phyloP scores from a whole-genome alignment of 2,113 vertebrate species.

The Vimba vimba region DNA sequence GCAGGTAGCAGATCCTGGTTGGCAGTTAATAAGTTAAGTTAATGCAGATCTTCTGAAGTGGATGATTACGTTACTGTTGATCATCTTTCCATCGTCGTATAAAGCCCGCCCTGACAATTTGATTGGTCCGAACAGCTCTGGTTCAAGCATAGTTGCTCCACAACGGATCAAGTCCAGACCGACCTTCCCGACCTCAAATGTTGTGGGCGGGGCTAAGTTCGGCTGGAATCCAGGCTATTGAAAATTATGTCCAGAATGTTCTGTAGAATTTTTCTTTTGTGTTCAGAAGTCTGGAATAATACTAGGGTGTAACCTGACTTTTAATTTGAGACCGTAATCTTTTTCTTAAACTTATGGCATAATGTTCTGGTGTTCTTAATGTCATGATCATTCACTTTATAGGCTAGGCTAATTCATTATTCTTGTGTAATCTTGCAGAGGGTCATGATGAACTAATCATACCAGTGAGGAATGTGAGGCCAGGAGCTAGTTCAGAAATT shows the following conservation, averaged over 20 bases:
- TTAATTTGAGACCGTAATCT: background rate
- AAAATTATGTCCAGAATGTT: background rate
- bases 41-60: background rate
- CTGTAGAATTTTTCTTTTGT: background rate
- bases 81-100: too few relatives aligned
- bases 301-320: background rate
- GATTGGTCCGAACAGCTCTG: too few relatives aligned
- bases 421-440: background rate
- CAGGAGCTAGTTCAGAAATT: constrained; percentile 4
- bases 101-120: too few relatives aligned
- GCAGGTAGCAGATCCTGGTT: background rate
- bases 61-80: too few relatives aligned
- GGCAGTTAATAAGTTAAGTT: background rate
- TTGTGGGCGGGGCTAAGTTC: too few relatives aligned
- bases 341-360: background rate
- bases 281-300: too few relatives aligned
- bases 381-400: background rate
- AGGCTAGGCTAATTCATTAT: background rate
- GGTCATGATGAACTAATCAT: background rate
- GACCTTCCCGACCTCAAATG: too few relatives aligned
- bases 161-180: too few relatives aligned
- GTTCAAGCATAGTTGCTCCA: too few relatives aligned
- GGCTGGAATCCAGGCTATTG: too few relatives aligned
- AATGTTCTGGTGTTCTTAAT: background rate
- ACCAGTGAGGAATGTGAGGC: background rate